A percentile compares a stretch with the other conserved stretches of the same genome.
These are phyloP conservation scores for Drosophila pandora DNA, from an alignment of 1,140 invertebrate genomes.

Conservation along the genomic window DNA sequence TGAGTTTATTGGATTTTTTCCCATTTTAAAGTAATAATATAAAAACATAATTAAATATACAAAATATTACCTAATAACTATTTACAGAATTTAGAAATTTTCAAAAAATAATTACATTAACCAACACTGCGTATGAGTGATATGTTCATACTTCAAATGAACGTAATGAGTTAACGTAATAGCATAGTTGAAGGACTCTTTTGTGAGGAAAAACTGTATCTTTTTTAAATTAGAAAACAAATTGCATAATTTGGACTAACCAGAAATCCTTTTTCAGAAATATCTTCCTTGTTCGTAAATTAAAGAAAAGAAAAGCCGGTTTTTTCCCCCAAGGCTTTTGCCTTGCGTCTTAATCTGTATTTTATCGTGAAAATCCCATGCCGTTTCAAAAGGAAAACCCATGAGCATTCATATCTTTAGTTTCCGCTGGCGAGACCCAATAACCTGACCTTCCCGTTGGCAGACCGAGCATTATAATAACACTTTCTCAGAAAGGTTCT, in stretches of 20 bases:
- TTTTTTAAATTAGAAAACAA: background rate
- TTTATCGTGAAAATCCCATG: slow-evolving; percentile 6
- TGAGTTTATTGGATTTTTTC: background rate
- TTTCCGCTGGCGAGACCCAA: slow-evolving; percentile 33
- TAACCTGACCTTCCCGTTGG: slow-evolving; percentile 48
- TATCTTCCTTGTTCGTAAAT: background rate
- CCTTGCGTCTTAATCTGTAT: background rate
- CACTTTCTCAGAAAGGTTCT: slow-evolving; percentile 51
- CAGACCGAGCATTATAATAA: slow-evolving; percentile 53
- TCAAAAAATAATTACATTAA: no score
- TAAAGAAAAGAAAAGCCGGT: background rate
- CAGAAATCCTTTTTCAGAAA: background rate
- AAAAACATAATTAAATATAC: no score
- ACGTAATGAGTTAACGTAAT: no score
- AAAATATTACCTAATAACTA: no score
- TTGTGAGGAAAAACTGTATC: no score
- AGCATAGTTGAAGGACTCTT: no score
- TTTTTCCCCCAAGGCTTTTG: background rate
- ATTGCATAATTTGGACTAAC: background rate
- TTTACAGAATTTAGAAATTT: no score
- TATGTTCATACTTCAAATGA: no score
- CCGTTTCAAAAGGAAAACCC: slow-evolving; percentile 6
- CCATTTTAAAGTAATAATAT: no score
- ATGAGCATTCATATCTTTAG: slow-evolving; percentile 34
- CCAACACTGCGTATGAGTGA: no score